phyloP scores from a whole-genome alignment of 2,797 vertebrate genomes.

The Spea hammondii region DNA sequence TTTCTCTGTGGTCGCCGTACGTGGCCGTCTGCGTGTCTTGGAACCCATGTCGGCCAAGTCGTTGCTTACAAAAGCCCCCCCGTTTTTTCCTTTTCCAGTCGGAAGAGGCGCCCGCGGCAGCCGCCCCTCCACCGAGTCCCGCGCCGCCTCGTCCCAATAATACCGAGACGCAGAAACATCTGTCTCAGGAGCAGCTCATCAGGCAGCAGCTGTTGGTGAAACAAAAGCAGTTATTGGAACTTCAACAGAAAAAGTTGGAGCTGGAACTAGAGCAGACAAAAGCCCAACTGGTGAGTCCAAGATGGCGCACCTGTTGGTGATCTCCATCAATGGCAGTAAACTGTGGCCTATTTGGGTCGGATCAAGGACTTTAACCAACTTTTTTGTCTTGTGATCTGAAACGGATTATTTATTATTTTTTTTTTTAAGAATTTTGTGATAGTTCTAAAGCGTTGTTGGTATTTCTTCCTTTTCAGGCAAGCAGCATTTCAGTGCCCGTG shows the following conservation, averaged over 20 bases:
- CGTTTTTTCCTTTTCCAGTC: slow-evolving; percentile 70
- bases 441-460: no score
- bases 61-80: neutral
- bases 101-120: slow-evolving; percentile 73
- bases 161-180: slow-evolving; percentile 77
- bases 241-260: slow-evolving; percentile 98
- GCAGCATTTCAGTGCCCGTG: slow-evolving; percentile 65
- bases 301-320: neutral
- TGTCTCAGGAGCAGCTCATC: slow-evolving; percentile 89
- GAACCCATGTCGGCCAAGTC: no score
- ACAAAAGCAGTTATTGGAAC: slow-evolving; percentile 96
- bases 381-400: no score
- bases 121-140: slow-evolving; percentile 67
- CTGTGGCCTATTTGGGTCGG: no score
- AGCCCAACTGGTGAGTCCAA: slow-evolving; percentile 88
- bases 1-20: no score
- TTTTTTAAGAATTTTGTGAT: no score
- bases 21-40: no score
- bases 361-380: no score
- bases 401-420: no score
- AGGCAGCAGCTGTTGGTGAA: slow-evolving; percentile 95
- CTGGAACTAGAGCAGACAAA: slow-evolving; percentile 98
- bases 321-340: no score
- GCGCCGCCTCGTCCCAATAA: slow-evolving; percentile 73
- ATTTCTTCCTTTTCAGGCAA: slow-evolving; percentile 32